phyloP scores from a whole-genome alignment of 2,888 invertebrate genomes.

The Zhengitettix transpicula region DNA sequence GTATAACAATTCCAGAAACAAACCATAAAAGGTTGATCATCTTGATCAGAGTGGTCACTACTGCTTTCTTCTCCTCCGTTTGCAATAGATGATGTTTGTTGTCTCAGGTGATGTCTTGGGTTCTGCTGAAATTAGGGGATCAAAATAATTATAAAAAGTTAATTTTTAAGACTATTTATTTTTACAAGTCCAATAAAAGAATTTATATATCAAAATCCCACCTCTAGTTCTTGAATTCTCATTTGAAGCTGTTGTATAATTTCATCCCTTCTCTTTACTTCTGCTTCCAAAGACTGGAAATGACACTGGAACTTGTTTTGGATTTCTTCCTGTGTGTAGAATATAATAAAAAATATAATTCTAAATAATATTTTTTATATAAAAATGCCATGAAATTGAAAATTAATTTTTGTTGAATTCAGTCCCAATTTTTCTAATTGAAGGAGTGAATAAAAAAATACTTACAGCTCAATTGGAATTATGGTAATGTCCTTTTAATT shows the following conservation, averaged over 20 bases:
- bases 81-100: not conserved
- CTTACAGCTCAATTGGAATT: too few relatives aligned
- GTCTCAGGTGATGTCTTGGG: too few relatives aligned
- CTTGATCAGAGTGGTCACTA: slow-evolving; percentile 8
- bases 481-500: too few relatives aligned
- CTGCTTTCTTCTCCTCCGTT: slow-evolving; percentile 3
- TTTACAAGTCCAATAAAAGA: too few relatives aligned
- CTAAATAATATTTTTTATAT: not conserved
- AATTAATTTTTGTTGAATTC: too few relatives aligned
- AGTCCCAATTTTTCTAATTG: too few relatives aligned
- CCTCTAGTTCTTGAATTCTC: slow-evolving; percentile 50
- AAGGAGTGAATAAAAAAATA: too few relatives aligned
- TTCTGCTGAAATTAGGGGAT: too few relatives aligned
- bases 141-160: not conserved
- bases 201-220: not conserved
- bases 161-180: not conserved
- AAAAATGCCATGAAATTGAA: too few relatives aligned
- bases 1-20: too few relatives aligned
- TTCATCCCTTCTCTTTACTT: slow-evolving; percentile 64
- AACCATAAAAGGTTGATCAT: slow-evolving; percentile 26
- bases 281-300: slow-evolving; percentile 59
- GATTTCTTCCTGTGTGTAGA: slow-evolving; percentile 26
- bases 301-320: slow-evolving; percentile 32
- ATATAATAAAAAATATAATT: slow-evolving; percentile 5
- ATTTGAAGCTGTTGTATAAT: slow-evolving; percentile 62